Percentiles rank a stretch among this genome's conserved stretches.
phyloP scores from a whole-genome alignment of 2,797 vertebrate genomes.

The Gadopsis bispinosus region DNA sequence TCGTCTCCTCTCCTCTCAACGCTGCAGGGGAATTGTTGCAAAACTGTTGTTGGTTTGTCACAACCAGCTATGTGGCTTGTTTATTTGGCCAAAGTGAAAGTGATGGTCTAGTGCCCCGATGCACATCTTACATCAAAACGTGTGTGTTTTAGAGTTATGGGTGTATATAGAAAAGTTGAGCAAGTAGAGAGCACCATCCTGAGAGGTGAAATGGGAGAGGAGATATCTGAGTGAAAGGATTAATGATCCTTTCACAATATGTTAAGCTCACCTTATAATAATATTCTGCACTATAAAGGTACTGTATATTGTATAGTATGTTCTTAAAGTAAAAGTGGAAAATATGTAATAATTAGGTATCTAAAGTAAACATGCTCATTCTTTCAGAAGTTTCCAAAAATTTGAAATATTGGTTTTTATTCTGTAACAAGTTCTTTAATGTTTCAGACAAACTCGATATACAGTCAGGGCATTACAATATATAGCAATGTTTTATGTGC shows the following conservation, averaged over 20 bases:
- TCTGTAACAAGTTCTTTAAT: not conserved
- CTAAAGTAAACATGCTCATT: not conserved
- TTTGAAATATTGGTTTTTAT: not conserved
- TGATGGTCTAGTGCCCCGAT: slow-evolving; percentile 5
- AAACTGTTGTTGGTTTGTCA: slow-evolving; percentile 39
- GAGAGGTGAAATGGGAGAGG: not conserved
- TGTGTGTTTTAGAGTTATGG: not conserved
- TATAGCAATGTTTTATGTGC: not conserved
- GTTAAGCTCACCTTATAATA: not conserved
- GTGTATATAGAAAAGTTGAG: not conserved
- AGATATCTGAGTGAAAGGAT: slow-evolving; percentile 33
- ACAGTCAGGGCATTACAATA: not conserved
- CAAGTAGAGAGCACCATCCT: slow-evolving; percentile 1
- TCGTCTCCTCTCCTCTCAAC: not conserved
- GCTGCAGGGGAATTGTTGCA: slow-evolving; percentile 9
- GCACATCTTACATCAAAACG: slow-evolving; percentile 1
- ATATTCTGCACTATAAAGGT: not conserved
- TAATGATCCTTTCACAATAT: slow-evolving; percentile 24
- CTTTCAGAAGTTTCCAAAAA: not conserved
- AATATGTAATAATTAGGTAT: not conserved
- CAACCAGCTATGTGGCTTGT: slow-evolving; percentile 23
- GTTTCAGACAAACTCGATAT: not conserved
- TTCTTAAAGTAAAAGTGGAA: not conserved
- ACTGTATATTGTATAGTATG: not conserved
- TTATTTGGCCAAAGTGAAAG: slow-evolving; percentile 28